Conservation (phyloP, 2,888 invertebrate species). For the Trichogramma dendrolimi region DNA sequence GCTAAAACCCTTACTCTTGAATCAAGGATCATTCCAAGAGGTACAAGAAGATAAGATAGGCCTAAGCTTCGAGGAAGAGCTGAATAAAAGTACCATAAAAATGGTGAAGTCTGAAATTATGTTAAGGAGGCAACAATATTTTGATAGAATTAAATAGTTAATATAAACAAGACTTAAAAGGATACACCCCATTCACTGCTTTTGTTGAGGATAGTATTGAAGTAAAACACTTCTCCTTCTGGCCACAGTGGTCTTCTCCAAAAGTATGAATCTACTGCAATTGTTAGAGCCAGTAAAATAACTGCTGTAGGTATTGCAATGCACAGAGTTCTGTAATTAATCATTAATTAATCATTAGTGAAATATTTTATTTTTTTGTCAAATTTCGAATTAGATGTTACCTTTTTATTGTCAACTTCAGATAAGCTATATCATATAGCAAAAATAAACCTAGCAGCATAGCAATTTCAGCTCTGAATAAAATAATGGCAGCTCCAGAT, state of each 20-base stretch:
- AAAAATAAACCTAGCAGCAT: slow-evolving; percentile 83
- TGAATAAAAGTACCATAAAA: slow-evolving; percentile 97
- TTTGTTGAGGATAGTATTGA: slow-evolving; percentile 88
- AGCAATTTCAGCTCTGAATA: slow-evolving; percentile 86
- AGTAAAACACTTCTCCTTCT: slow-evolving; percentile 95
- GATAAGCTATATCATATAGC: slow-evolving; percentile 71
- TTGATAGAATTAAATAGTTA: slow-evolving; percentile 6
- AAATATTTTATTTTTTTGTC: slow-evolving; percentile 5
- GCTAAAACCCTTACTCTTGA: slow-evolving; percentile 65
- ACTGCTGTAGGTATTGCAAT: slow-evolving; percentile 70
- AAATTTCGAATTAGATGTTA: slow-evolving; percentile 44
- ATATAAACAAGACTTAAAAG: slow-evolving; percentile 54
- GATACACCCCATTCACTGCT: slow-evolving; percentile 97
- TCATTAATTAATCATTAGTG: background rate
- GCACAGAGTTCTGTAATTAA: slow-evolving; percentile 63
- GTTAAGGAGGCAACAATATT: slow-evolving; percentile 18
- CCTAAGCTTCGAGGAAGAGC: slow-evolving; percentile 90
- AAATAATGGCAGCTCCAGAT: slow-evolving; percentile 82
- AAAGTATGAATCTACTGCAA: slow-evolving; percentile 85
- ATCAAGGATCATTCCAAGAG: slow-evolving; percentile 72
- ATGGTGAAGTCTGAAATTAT: slow-evolving; percentile 74
- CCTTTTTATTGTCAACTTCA: slow-evolving; percentile 66
- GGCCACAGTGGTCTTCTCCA: slow-evolving; percentile 93
- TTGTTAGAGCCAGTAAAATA: slow-evolving; percentile 65
- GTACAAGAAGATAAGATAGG: slow-evolving; percentile 73